A percentile compares a stretch with the other conserved stretches of the same genome.
Evolutionary conservation across 2,888 invertebrate species (phyloP).

Genomic region (Sarcophaga caerulescens): DNA sequence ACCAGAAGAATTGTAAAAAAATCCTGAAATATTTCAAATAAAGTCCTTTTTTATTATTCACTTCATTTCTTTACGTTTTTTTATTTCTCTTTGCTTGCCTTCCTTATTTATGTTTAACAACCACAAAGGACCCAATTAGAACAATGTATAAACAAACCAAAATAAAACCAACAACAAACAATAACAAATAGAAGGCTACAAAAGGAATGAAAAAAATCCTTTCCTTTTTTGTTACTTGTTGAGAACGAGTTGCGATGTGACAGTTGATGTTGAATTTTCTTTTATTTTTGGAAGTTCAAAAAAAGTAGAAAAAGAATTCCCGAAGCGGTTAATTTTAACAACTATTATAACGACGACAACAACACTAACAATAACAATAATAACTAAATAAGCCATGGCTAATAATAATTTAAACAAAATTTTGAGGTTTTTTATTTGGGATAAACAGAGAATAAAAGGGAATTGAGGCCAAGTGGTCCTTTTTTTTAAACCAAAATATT

Average conservation of each 20-base stretch:
- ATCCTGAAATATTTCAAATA: conserved; percentile 30
- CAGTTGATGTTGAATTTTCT: conserved; percentile 74
- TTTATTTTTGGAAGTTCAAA: conserved; percentile 74
- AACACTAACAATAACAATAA: conserved; percentile 41
- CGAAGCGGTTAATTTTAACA: conserved; percentile 79
- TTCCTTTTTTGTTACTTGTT: conserved; percentile 20
- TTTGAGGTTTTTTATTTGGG: conserved; percentile 7
- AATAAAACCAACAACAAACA: conserved; percentile 72
- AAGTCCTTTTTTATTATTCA: conserved; percentile 48
- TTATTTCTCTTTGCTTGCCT: background rate
- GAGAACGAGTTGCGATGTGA: conserved; percentile 15
- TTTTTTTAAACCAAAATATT: background rate
- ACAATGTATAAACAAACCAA: conserved; percentile 74
- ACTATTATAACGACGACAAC: conserved; percentile 72
- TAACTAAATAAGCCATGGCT: conserved; percentile 31
- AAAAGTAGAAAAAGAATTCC: conserved; percentile 68
- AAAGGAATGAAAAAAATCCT: conserved; percentile 21
- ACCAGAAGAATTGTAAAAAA: conserved; percentile 72
- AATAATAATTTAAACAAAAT: conserved; percentile 37
- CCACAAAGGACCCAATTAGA: conserved; percentile 80
- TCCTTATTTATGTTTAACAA: conserved; percentile 69
- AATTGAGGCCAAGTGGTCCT: background rate
- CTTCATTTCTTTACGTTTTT: conserved; percentile 20
- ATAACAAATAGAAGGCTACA: conserved; percentile 17
- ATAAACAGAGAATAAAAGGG: background rate